phyloP scores from a whole-genome alignment of 2,113 vertebrate genomes.

The Lepisosteus osseus region DNA sequence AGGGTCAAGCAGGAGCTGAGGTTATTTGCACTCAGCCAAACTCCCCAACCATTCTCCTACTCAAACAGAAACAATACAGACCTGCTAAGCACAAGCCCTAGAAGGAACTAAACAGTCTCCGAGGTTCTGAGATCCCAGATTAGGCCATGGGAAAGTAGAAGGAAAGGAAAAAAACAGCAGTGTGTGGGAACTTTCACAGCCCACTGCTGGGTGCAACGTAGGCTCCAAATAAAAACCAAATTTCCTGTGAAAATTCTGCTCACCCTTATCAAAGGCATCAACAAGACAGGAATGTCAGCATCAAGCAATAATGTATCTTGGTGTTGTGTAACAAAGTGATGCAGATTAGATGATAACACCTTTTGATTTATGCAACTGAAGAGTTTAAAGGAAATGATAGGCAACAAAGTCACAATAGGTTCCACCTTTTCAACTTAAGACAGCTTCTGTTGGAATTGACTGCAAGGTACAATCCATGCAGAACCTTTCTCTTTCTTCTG shows the following conservation, averaged over 20 bases:
- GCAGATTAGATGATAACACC: background rate
- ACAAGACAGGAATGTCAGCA: background rate
- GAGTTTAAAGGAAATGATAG: background rate
- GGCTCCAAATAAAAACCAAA: conserved; percentile 24
- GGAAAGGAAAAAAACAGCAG: conserved; percentile 8
- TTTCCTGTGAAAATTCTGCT: conserved; percentile 16
- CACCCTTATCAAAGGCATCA: background rate
- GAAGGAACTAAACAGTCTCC: conserved; percentile 18
- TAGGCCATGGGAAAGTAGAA: conserved; percentile 31
- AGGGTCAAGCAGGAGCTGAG: background rate
- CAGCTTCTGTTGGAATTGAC: conserved; percentile 51
- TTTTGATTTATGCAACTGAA: background rate
- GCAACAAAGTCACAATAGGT: conserved; percentile 64
- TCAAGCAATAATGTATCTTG: background rate
- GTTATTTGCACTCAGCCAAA: conserved; percentile 2
- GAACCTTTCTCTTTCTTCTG: conserved; percentile 77
- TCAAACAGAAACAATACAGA: conserved; percentile 12
- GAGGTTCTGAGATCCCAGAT: conserved; percentile 26
- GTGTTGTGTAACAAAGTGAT: background rate
- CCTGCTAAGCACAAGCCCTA: background rate
- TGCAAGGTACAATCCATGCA: conserved; percentile 46
- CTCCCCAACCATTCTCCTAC: background rate
- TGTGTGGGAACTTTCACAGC: conserved; percentile 23
- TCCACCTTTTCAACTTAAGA: conserved; percentile 46
- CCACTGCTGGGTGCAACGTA: conserved; percentile 14